Percentiles rank a stretch among this genome's conserved stretches.
Evolutionary conservation across 1,140 invertebrate genomes (phyloP).

Genomic region (Scaptodrosophila lebanonensis): DNA sequence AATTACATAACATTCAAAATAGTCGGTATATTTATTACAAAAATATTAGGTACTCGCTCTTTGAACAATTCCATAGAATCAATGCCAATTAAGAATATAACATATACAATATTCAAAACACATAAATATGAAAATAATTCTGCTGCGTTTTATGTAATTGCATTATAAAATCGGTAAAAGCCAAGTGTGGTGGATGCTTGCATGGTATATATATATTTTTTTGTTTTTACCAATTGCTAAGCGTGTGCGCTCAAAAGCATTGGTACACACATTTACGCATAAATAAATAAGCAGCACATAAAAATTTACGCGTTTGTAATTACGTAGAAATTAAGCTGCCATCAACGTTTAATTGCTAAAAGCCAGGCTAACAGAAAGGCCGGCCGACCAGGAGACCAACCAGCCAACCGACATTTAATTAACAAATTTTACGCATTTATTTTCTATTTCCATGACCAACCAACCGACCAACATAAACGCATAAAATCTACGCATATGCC

Average conservation of each 20-base stretch:
- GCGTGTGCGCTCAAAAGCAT: slow-evolving; percentile 13
- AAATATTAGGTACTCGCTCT: no score
- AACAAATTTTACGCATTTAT: slow-evolving; percentile 75
- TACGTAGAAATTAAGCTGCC: slow-evolving; percentile 67
- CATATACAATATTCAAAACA: no score
- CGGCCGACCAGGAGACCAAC: slow-evolving; percentile 19
- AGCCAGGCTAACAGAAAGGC: slow-evolving; percentile 21
- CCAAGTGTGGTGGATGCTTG: no score
- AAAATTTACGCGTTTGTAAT: slow-evolving; percentile 71
- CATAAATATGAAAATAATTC: no score
- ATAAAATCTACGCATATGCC: slow-evolving; percentile 2
- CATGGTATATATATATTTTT: no score
- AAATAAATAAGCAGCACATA: slow-evolving; percentile 53
- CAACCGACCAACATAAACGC: slow-evolving; percentile 19
- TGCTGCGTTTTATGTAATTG: no score
- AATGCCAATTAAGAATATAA: no score
- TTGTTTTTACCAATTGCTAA: no score
- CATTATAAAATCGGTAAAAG: no score
- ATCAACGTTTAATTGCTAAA: slow-evolving; percentile 73
- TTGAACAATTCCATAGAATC: no score
- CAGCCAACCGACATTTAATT: slow-evolving; percentile 66
- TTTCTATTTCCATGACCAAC: slow-evolving; percentile 68
- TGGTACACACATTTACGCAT: slow-evolving; percentile 59
- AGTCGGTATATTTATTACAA: no score
- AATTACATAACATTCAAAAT: no score